Percentiles rank a stretch among this genome's conserved stretches.
These are phyloP conservation scores for Arrhamphus sclerolepis DNA, from an alignment of 2,797 vertebrate genomes.

Conservation along the genomic window DNA sequence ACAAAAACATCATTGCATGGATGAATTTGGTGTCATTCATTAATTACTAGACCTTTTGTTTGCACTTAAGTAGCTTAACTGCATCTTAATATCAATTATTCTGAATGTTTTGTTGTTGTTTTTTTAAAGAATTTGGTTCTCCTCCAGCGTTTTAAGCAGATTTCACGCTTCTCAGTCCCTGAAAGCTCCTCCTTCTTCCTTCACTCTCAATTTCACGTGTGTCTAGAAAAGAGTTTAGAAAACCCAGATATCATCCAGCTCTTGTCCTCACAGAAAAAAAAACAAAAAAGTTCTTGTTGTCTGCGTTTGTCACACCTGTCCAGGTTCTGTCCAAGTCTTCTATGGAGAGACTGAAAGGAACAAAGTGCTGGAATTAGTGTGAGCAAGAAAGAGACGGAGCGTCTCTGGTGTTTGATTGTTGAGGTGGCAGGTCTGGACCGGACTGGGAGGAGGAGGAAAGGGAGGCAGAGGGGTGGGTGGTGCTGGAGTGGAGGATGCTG, in stretches of 20 bases:
- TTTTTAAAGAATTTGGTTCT: no score
- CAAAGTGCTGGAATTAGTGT: constrained; percentile 16
- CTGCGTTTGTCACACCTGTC: constrained; percentile 16
- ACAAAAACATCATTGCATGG: no score
- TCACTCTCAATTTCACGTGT: background rate
- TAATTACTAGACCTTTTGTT: no score
- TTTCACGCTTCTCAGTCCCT: no score
- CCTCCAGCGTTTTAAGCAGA: no score
- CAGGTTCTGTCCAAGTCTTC: background rate
- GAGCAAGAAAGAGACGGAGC: constrained; percentile 11
- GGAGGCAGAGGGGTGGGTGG: background rate
- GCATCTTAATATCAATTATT: no score
- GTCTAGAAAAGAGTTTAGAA: background rate
- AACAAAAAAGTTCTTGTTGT: constrained; percentile 1
- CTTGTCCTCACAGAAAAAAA: background rate
- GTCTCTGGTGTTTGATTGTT: constrained; percentile 43
- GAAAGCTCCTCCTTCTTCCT: background rate
- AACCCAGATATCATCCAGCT: background rate
- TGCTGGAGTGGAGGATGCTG: constrained; percentile 37
- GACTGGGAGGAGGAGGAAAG: constrained; percentile 28
- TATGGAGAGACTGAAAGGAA: background rate
- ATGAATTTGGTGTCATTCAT: no score
- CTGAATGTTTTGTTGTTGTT: no score
- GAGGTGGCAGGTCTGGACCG: constrained; percentile 58
- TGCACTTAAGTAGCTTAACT: no score